A percentile compares a stretch with the other conserved stretches of the same genome.
Conservation (phyloP, 2,113 vertebrate species). For the Carettochelys insculpta region DNA sequence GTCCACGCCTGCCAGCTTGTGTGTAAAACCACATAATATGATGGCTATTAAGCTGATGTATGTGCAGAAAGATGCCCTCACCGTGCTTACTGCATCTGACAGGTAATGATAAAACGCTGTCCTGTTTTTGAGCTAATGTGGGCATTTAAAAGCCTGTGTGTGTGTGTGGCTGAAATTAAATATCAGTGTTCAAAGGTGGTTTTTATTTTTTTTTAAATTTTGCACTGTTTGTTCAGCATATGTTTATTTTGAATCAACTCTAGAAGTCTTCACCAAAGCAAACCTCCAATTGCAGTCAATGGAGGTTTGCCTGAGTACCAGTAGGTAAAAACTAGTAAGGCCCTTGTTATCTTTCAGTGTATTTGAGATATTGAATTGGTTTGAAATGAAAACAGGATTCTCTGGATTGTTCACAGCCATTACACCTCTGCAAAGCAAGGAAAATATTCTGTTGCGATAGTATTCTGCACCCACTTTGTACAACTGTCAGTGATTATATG, state of each 20-base stretch:
- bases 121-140: background rate
- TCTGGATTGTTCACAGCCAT: background rate
- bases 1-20: accelerated
- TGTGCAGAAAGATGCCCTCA: conserved; percentile 84
- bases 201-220: no score
- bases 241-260: background rate
- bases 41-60: conserved; percentile 75
- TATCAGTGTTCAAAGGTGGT: background rate
- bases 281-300: background rate
- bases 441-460: background rate
- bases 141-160: background rate
- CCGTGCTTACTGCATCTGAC: conserved; percentile 78
- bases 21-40: background rate
- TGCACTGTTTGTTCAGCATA: background rate
- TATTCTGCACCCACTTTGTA: background rate
- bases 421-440: background rate
- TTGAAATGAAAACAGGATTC: background rate
- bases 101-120: conserved; percentile 70
- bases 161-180: background rate
- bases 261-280: background rate
- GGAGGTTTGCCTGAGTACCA: background rate
- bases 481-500: background rate
- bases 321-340: background rate
- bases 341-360: background rate
- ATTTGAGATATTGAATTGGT: background rate